Conservation (phyloP, 2,888 invertebrate genomes). For the Eupithecia abbreviata region DNA sequence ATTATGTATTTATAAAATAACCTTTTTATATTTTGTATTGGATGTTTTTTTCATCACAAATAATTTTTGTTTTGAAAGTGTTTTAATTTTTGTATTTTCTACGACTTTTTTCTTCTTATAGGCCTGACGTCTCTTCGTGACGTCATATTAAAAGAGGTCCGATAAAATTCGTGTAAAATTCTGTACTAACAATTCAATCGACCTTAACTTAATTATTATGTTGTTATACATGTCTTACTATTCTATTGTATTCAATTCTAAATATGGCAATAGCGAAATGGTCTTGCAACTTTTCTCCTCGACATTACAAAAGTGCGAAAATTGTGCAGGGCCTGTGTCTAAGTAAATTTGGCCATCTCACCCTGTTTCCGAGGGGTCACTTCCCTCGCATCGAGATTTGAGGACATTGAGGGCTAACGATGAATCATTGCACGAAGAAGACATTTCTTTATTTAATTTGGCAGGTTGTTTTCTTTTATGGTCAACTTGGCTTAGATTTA, state of each 20-base stretch:
- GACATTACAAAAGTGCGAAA: constrained; percentile 61
- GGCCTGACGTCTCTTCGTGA: too few relatives aligned
- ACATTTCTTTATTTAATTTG: constrained; percentile 72
- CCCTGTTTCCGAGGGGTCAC: constrained; percentile 76
- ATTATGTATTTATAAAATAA: not conserved
- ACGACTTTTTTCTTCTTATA: too few relatives aligned
- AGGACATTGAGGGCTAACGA: constrained; percentile 75
- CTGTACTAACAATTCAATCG: too few relatives aligned
- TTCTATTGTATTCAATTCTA: too few relatives aligned
- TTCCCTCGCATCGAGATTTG: constrained; percentile 73
- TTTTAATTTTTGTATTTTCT: too few relatives aligned
- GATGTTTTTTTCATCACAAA: not conserved
- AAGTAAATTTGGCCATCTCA: constrained; percentile 83
- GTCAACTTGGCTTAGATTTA: not conserved
- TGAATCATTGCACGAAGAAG: constrained; percentile 70
- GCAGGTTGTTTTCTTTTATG: constrained; percentile 54
- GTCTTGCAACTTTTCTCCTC: constrained; percentile 29
- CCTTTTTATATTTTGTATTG: not conserved
- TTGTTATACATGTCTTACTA: too few relatives aligned
- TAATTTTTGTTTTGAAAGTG: too few relatives aligned
- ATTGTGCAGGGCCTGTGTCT: constrained; percentile 72
- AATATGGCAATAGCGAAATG: not conserved
- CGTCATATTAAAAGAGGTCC: too few relatives aligned
- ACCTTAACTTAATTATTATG: too few relatives aligned
- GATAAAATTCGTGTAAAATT: too few relatives aligned